A percentile compares a stretch with the other conserved stretches of the same genome.
Evolutionary conservation across 2,888 invertebrate species (phyloP).

Genomic region (Andricus quercusramuli): DNA sequence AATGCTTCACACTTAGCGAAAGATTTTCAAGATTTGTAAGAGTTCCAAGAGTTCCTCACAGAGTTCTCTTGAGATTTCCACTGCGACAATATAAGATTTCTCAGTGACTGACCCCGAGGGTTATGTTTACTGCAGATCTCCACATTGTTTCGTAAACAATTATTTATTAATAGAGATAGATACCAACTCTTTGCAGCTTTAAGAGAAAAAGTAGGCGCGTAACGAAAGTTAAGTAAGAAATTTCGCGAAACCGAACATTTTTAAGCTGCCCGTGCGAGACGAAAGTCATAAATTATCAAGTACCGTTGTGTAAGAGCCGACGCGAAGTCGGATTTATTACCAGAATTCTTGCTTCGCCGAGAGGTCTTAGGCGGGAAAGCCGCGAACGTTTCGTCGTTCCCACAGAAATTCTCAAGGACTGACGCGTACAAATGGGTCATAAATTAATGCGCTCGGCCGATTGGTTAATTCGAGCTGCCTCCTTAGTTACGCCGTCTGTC

Average conservation of each 20-base stretch:
- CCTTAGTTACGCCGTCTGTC: slow-evolving; percentile 14
- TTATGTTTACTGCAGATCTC: not conserved
- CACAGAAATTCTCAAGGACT: slow-evolving; percentile 52
- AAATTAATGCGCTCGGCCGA: slow-evolving; percentile 56
- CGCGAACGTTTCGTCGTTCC: slow-evolving; percentile 56
- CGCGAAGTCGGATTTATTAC: slow-evolving; percentile 61
- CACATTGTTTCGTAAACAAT: not conserved
- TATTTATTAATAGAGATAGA: not conserved
- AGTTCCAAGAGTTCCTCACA: no score
- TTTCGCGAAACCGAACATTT: slow-evolving; percentile 56
- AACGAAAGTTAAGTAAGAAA: not conserved
- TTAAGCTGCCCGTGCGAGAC: slow-evolving; percentile 51
- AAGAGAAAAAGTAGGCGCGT: not conserved
- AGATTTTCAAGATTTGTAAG: no score
- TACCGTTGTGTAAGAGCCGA: slow-evolving; percentile 47
- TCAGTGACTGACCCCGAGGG: no score
- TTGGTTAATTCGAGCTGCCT: slow-evolving; percentile 47
- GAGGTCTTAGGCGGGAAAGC: slow-evolving; percentile 51
- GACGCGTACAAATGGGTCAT: slow-evolving; percentile 63
- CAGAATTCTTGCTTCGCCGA: slow-evolving; percentile 54
- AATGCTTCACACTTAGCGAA: no score
- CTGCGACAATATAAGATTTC: no score
- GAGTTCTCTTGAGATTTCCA: no score
- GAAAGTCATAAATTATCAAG: slow-evolving; percentile 58
- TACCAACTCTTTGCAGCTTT: not conserved